Percentiles rank a stretch among this genome's conserved stretches.
Conservation (phyloP, 1,140 invertebrate species). For the Drosophila yakuba region DNA sequence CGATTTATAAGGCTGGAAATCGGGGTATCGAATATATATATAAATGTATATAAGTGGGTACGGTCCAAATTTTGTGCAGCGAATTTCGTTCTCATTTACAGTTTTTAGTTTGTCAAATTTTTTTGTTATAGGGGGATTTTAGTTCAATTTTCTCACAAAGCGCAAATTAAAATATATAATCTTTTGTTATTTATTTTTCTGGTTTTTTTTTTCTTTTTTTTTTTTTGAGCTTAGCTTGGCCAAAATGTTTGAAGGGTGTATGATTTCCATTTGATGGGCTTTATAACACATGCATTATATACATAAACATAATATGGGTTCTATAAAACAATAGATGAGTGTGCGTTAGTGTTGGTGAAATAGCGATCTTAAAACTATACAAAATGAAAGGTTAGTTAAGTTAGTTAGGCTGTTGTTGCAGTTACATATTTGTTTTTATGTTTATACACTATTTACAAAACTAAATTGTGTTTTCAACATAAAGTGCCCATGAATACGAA, state of each 20-base stretch:
- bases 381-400: neutral
- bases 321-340: constrained; percentile 10
- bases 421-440: constrained; percentile 1
- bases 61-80: constrained; percentile 45
- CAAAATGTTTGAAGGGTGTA: constrained; percentile 24
- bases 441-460: no score
- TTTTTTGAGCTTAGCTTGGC: constrained; percentile 36
- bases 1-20: constrained; percentile 6
- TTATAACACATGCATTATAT: constrained; percentile 27
- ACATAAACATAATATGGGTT: neutral
- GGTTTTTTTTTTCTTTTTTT: constrained; percentile 22
- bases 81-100: constrained; percentile 54
- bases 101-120: constrained; percentile 37
- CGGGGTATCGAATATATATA: constrained; percentile 23
- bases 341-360: constrained; percentile 10
- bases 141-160: constrained; percentile 42
- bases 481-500: neutral
- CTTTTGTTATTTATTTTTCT: constrained; percentile 9
- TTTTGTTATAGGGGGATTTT: constrained; percentile 26
- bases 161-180: constrained; percentile 50
- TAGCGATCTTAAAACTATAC: constrained; percentile 1
- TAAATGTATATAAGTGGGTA: constrained; percentile 15
- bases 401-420: constrained; percentile 8
- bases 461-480: neutral
- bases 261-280: constrained; percentile 10